Evolutionary conservation across 2,113 vertebrate species (phyloP).

Genomic region (Ammospiza nelsoni): DNA sequence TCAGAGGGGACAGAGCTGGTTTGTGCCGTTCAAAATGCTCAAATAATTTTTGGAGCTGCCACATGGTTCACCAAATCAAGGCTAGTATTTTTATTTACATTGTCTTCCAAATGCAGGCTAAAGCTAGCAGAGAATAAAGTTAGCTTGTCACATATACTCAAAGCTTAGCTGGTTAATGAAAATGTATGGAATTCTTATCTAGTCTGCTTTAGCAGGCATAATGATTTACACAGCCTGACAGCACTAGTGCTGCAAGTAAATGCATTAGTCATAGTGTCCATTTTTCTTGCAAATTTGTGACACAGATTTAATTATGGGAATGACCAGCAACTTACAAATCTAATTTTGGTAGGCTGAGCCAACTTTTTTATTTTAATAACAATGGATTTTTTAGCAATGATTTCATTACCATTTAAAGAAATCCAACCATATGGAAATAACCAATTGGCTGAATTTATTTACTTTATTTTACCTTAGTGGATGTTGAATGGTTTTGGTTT

Average conservation of each 20-base stretch:
- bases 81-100: neutral
- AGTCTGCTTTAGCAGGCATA: slow-evolving; percentile 66
- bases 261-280: slow-evolving; percentile 84
- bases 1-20: neutral
- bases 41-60: neutral
- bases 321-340: slow-evolving; percentile 87
- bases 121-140: neutral
- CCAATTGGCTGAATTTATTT: slow-evolving; percentile 74
- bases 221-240: slow-evolving; percentile 79
- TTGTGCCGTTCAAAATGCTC: neutral
- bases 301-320: slow-evolving; percentile 86
- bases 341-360: slow-evolving; percentile 81
- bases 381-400: slow-evolving; percentile 82
- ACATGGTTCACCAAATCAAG: neutral
- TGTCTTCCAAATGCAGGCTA: neutral
- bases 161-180: slow-evolving; percentile 66
- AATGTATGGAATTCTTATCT: slow-evolving; percentile 76
- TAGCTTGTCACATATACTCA: neutral
- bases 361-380: slow-evolving; percentile 82
- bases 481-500: slow-evolving; percentile 55
- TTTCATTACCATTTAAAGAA: slow-evolving; percentile 84
- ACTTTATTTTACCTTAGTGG: slow-evolving; percentile 67
- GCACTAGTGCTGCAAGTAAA: slow-evolving; percentile 77
- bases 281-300: slow-evolving; percentile 86
- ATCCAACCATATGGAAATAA: slow-evolving; percentile 75